Evolutionary conservation across 2,888 invertebrate species (phyloP), one percentile per base, ranked within the genome.

Genomic region (Sabatieria punctata): DNA sequence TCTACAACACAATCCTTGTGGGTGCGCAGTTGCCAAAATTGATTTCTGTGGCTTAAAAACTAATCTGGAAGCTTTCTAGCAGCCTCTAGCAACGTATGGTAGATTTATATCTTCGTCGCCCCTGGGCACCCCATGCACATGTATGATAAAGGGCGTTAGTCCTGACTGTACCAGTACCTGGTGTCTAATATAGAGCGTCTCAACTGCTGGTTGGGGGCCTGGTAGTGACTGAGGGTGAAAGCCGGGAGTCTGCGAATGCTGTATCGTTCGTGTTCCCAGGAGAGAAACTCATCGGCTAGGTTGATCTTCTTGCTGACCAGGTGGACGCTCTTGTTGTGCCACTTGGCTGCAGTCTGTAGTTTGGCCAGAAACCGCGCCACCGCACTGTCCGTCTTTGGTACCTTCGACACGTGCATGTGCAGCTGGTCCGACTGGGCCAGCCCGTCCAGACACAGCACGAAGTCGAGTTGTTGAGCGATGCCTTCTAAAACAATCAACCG

Each of bases 181-280:
- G 61, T 65, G 56, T 72, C 72, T 4, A 69, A 55, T 35, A 71
- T 60, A 11, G 70, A 61, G 25, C 58, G 59, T 48, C 72, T 60
- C 22, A 59, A 54, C 0, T 59, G 55, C 21, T 61, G 59, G 48
- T 63, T 63, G 43, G 67, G 65, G 13, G 62, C 58, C 13, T 64
- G 74, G 4, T 85, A 65, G 1, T 80, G 76, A 1, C 91, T 91
- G 3, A 95, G 60, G 0, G 93, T 93, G 63, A 91, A 84, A 0
- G 89, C 89, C 0, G 88, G 80, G 59, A 91, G 75, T 52, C 89
- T 74, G 53, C 85, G 76, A 56, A 95, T 85, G 65, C 88, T 89
- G 70, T 83, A 95, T 54, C 86, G 73, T 68, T 97, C 95, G 63
- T 97, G 95, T 61, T 93, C 91, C 95, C 95, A 97, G 0, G 88